Base-by-base conservation (phyloP, 2,797 vertebrate species). In the Poecilia gillii region DNA sequence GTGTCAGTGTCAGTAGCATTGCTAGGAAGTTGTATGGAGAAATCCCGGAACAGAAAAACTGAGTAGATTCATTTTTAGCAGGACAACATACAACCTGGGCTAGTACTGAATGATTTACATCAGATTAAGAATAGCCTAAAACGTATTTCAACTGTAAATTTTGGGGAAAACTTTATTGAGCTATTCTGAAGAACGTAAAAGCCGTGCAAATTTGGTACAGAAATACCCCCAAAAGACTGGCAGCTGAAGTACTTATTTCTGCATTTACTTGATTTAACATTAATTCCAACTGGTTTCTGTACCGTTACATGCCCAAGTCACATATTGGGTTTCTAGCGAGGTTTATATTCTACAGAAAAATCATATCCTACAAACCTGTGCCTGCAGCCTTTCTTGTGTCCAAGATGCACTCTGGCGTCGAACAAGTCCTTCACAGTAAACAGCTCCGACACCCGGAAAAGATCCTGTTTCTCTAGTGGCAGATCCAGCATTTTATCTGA, bases 361-460 rank as follows among this genome's bases (percentile, higher is more conserved):
- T 3, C 49, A 7, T 3, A n/a, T 41, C 1, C 64, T 13, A 87
- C 92, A 39, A 47, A 98, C 99, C 97, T 96, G 93, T 99, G 97
- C 11, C 99, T 96, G 86, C 97, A 98, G 1, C 96, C 96, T 3
- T 95, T 97, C 75, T 99, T 99, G 88, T 99, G 99, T 1, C 98
- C 99, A 39, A 99, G 95, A 86, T 99, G 98, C 28, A 99, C 97
- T 0, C 97, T 95, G 73, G 99, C 97, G 0, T 98, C 89, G 18
- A 99, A 99, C 23, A 99, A 95, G 11, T 97, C 96, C 80, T 96
- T 96, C 3, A 99, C 0, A 0, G 96, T 95, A 86, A 98, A 96
- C 1, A 99, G 95, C 84, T 99, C 98, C 16, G 96, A 96, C 83
- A 99, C 72, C 1, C 86, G 96, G 91, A 99, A 99, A 80, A 94